Evolutionary conservation across 53 echinoderm and acorn worm genomes (phyloP).

Genomic region (Holothuria leucospilota): DNA sequence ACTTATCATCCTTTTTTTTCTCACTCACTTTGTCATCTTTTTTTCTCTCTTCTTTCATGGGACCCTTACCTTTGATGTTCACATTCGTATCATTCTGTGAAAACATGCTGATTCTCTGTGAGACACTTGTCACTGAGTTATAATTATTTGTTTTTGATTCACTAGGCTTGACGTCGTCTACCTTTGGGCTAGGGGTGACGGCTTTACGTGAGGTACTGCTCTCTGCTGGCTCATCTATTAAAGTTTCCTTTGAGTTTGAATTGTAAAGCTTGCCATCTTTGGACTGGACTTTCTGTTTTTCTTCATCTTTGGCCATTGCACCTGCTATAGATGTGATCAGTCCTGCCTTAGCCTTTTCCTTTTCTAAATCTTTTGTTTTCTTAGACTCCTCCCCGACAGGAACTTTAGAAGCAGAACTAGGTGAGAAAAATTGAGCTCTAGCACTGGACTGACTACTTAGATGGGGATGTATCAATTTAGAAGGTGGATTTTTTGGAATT

Average conservation of each 20-base stretch:
- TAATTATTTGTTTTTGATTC: background rate
- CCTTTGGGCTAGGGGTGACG: background rate
- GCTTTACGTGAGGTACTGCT: background rate
- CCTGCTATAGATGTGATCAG: conserved; percentile 24
- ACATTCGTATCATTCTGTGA: conserved; percentile 1
- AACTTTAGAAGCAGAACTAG: background rate
- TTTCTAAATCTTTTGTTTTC: background rate
- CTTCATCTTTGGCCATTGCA: conserved; percentile 25
- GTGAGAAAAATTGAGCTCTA: conserved; percentile 35
- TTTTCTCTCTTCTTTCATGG: background rate
- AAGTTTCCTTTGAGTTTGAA: conserved; percentile 26
- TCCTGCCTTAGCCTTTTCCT: background rate
- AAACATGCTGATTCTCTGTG: conserved; percentile 29
- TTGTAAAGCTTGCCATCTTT: background rate
- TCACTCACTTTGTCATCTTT: background rate
- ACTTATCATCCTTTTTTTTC: background rate
- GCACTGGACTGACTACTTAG: conserved; percentile 22
- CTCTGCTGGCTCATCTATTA: conserved; percentile 1
- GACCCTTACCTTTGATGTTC: background rate
- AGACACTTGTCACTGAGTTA: conserved; percentile 7
- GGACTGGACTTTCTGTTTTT: background rate
- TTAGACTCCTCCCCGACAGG: background rate
- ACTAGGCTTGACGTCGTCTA: background rate
- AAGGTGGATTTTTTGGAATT: conserved; percentile 1
- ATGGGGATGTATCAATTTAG: conserved; percentile 40